Evolutionary conservation across 2,888 invertebrate species (phyloP).

Genomic region (Drymonia ruficornis): DNA sequence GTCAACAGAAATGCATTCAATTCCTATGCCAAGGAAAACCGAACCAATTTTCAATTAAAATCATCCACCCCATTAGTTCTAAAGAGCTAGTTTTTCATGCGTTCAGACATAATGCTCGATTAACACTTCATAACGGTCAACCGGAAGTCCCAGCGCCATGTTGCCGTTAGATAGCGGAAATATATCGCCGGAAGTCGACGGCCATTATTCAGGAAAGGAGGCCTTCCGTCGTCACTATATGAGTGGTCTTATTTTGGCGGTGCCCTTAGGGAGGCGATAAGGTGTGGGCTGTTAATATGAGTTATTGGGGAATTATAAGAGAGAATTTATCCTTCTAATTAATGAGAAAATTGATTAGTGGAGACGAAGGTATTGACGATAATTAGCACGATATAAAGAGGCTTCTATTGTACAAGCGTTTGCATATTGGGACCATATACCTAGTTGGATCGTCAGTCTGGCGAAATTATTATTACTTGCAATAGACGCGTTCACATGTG

Average conservation of each 20-base stretch:
- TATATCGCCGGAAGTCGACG: constrained; percentile 80
- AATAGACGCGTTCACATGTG: too few species aligned
- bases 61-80: constrained; percentile 51
- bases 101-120: constrained; percentile 77
- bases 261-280: constrained; percentile 28
- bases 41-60: constrained; percentile 41
- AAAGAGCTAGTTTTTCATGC: constrained; percentile 75
- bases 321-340: constrained; percentile 19
- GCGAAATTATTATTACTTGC: too few species aligned
- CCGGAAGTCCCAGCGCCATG: constrained; percentile 76
- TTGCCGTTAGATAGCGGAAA: constrained; percentile 81
- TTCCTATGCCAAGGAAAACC: neutral
- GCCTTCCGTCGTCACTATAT: constrained; percentile 74
- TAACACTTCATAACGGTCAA: constrained; percentile 83
- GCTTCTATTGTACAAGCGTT: too few species aligned
- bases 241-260: constrained; percentile 65
- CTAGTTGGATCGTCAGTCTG: too few species aligned
- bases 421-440: too few species aligned
- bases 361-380: too few species aligned
- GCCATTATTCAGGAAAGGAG: constrained; percentile 81
- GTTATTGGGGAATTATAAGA: constrained; percentile 30
- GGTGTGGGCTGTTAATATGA: constrained; percentile 33
- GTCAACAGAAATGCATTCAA: neutral
- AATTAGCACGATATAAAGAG: too few species aligned
- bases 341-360: neutral